Base-by-base conservation (phyloP, 2,888 invertebrate species). In the Ptychoptera albimana region DNA sequence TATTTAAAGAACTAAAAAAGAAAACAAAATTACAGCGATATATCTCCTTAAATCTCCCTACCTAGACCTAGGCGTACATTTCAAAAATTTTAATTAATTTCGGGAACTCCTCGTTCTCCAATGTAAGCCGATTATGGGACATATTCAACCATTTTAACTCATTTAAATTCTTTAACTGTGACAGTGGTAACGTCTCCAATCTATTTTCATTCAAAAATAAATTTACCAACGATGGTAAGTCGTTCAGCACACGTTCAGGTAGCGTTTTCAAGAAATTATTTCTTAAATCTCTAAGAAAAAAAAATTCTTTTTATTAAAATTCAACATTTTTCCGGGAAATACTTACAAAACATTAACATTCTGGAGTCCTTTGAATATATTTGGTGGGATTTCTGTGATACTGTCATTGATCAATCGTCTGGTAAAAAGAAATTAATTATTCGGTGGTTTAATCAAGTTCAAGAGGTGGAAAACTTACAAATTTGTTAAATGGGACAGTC, bases 141-240 rank as follows among this genome's bases (percentile, higher is more conserved):
- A 75, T 54, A 50, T 68, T 60, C 55, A 74, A 55, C 63, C 68
- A 68, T 40, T 60, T 56, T 37, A 72, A 54, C 7, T 54, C 51
- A 2, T 53, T 57, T 51, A 70, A 60, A 45, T 64, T 58, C 14
- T 55, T 54, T 37, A 73, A 62, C 46, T 66, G 64, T 1, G 57
- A 53, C 49, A 71, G 54, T 52, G 70, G 60, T 38, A 71, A 61
- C 13, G 55, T 48, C 8, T 50, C 50, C 40, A 77, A 56, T 45
- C 57, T 54, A 55, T 75, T 75, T 39, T 66, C 59, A 34, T 67
- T 59, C 29, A 71, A 51, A 50, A 65, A 61, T 14, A 76, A 54
- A 60, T 68, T 70, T 40, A 62, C 56, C 29, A 75, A 54, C 2
- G 60, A 58, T 1, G 46, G 44, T 35, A 75, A 55, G 23, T 67